Evolutionary conservation across 2,113 vertebrate species (phyloP).

Genomic region (Cygnus atratus): DNA sequence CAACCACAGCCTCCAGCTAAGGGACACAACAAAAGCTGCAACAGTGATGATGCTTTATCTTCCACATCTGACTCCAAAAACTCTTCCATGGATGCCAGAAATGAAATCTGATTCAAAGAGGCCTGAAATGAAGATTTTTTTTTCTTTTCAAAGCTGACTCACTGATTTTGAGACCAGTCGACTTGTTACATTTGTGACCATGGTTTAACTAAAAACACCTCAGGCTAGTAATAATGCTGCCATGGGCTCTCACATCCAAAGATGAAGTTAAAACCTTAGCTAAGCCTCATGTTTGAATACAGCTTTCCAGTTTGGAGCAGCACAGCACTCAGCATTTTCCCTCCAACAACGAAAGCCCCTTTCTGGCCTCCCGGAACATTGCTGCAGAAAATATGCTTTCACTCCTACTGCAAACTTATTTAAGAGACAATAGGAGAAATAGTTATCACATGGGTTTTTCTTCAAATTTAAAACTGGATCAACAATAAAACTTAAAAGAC

Average conservation of each 20-base stretch:
- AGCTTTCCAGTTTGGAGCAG: slow-evolving; percentile 39
- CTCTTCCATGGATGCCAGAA: not conserved
- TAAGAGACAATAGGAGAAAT: slow-evolving; percentile 54
- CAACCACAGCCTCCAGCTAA: slow-evolving; percentile 7
- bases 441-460: not conserved
- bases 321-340: slow-evolving; percentile 12
- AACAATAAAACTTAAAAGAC: not conserved
- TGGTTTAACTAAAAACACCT: not conserved
- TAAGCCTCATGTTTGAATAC: slow-evolving; percentile 11
- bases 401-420: slow-evolving; percentile 46
- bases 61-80: not conserved
- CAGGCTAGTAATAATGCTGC: not conserved
- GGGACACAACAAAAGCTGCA: slow-evolving; percentile 34
- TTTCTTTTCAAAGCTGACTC: not conserved
- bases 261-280: not conserved
- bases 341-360: slow-evolving; percentile 47
- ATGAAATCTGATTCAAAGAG: not conserved
- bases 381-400: slow-evolving; percentile 21
- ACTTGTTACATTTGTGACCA: not conserved
- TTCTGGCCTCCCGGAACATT: slow-evolving; percentile 6
- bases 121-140: not conserved
- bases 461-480: slow-evolving; percentile 20
- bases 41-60: not conserved
- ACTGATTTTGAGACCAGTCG: not conserved
- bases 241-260: not conserved